Conservation (phyloP, 2,888 invertebrate genomes). For the Pristionchus mayeri region DNA sequence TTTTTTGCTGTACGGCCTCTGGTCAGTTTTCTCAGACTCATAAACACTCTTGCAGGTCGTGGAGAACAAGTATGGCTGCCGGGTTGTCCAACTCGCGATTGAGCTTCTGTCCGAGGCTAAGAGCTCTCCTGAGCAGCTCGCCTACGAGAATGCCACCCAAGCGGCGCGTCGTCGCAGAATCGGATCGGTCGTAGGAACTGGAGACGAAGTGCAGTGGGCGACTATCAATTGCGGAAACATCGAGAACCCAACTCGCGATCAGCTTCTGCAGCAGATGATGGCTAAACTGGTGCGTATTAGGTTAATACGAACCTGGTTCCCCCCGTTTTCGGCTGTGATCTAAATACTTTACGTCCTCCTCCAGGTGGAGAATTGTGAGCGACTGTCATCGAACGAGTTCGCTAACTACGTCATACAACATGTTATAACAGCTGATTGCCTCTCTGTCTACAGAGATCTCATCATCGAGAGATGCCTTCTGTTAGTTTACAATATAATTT, state of each 20-base stretch:
- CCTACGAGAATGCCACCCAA: slow-evolving; percentile 3
- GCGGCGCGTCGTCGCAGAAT: not conserved
- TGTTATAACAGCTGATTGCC: slow-evolving; percentile 59
- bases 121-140: slow-evolving; percentile 1
- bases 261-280: slow-evolving; percentile 56
- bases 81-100: slow-evolving; percentile 66
- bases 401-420: slow-evolving; percentile 74
- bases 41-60: slow-evolving; percentile 56
- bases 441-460: slow-evolving; percentile 60
- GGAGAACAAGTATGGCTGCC: slow-evolving; percentile 69
- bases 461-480: slow-evolving; percentile 68
- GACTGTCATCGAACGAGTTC: slow-evolving; percentile 67
- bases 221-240: not conserved
- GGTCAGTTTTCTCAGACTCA: too few relatives aligned
- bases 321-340: too few relatives aligned
- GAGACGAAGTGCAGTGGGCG: slow-evolving; percentile 8
- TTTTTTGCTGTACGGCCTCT: too few relatives aligned
- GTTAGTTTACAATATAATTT: slow-evolving; percentile 57
- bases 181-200: not conserved
- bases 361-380: slow-evolving; percentile 55
- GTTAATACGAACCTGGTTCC: too few relatives aligned
- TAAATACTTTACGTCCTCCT: too few relatives aligned
- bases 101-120: slow-evolving; percentile 62
- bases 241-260: slow-evolving; percentile 25
- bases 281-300: slow-evolving; percentile 46